Evolutionary conservation across 2,113 vertebrate species (phyloP).

Genomic region (Neomonachus schauinslandi): DNA sequence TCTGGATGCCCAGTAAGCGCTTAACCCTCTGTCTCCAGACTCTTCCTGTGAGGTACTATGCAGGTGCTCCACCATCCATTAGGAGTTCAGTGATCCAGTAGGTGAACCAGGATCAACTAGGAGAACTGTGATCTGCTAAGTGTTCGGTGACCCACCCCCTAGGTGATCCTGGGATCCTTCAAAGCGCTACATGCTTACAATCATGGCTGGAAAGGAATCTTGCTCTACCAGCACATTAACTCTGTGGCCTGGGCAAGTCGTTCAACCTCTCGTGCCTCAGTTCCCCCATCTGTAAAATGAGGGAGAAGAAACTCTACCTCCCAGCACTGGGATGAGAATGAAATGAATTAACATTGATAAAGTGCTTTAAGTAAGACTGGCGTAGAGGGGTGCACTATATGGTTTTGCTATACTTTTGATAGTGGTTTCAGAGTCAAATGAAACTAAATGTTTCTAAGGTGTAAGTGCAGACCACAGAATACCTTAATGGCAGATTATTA

Average conservation of each 20-base stretch:
- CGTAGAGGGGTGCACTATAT: rapidly evolving
- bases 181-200: background rate
- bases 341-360: background rate
- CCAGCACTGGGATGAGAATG: background rate
- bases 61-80: too few species aligned
- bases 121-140: background rate
- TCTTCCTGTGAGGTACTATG: rapidly evolving
- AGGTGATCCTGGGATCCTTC: background rate
- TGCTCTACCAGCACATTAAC: background rate
- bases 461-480: background rate
- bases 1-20: rapidly evolving
- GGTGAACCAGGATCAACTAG: background rate
- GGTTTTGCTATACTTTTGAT: background rate
- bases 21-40: background rate
- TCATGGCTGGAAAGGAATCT: rapidly evolving
- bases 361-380: background rate
- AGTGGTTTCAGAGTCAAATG: background rate
- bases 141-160: background rate
- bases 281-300: background rate
- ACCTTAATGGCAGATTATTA: background rate
- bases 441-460: background rate
- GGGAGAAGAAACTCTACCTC: background rate
- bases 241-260: rapidly evolving
- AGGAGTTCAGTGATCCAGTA: background rate
- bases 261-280: rapidly evolving